Evolutionary conservation across 2,888 invertebrate species (phyloP), one percentile per base, ranked within the genome.

Genomic region (Steinernema scapterisci): DNA sequence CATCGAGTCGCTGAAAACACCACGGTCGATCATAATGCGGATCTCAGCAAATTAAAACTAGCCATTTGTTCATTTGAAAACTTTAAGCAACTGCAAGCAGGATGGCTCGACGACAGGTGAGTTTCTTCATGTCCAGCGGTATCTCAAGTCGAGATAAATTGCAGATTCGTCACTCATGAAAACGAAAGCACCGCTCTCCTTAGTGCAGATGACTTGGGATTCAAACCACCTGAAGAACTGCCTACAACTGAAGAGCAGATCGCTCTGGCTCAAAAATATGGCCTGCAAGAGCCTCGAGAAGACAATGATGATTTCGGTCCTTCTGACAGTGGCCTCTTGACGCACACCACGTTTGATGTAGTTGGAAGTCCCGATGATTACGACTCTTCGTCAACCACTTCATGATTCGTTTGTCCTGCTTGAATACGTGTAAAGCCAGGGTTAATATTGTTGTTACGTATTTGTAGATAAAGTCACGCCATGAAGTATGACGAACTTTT

Each of bases 81-180:
- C 31, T 74, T 70, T 46, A 25, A 51, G 0, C 70, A 45, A 0
- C 38, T 21, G 43, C 56, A 74, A 27, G 21, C 74, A 11, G 70
- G 43, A 9, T 74, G 74, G 74, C 31, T 74, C 38, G 27, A 70
- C 25, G 70, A 70, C 19, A 70, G 74, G 74, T 70, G 21, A 25
- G 3, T 19, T 38, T 38, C 38, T 9, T 6, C 9, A 38, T 38
- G 38, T 38, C 23, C 51, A 54, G 23, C 7, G 21, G 48, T 19
- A 48, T 5, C 5, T 19, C 13, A 54, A 6, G 21, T 9, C n/a
- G n/a, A n/a, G n/a, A n/a, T n/a, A n/a, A n/a, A n/a, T n/a, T n/a
- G n/a, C 31, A 63, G 63, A 63, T 63, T 63, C n/a, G 21, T 16
- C 38, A 31, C 25, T 7, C 16, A 9, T 6, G 63, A 63, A 31